phyloP scores from a whole-genome alignment of 2,888 invertebrate genomes.

The Theretra japonica region DNA sequence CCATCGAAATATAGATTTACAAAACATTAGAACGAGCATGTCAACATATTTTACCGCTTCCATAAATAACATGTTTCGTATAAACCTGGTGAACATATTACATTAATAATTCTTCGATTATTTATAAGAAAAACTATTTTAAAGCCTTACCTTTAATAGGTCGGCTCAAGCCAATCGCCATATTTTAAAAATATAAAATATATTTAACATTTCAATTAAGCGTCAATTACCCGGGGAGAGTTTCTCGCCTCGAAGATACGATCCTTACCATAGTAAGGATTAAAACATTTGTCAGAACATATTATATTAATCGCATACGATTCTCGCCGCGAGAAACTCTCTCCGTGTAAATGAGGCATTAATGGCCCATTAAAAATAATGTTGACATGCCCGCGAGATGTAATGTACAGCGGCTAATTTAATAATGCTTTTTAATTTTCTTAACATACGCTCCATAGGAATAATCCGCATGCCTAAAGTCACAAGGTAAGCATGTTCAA shows the following conservation, averaged over 20 bases:
- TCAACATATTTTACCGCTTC: neutral
- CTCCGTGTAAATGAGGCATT: too few species aligned
- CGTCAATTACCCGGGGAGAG: too few species aligned
- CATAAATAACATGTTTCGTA: neutral
- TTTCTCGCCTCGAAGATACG: too few species aligned
- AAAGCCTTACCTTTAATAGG: neutral
- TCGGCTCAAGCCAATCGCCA: neutral
- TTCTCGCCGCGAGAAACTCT: too few species aligned
- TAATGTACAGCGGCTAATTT: conserved; percentile 20
- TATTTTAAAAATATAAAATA: neutral
- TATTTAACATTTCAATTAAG: neutral
- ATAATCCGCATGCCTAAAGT: conserved; percentile 38
- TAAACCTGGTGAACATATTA: neutral
- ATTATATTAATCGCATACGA: too few species aligned
- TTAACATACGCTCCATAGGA: conserved; percentile 35
- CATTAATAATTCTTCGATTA: too few species aligned
- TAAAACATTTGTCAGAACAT: too few species aligned
- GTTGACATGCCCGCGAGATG: conserved; percentile 26
- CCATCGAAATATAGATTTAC: neutral
- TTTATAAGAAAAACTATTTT: too few species aligned
- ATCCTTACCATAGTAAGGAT: too few species aligned
- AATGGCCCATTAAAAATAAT: neutral
- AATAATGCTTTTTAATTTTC: conserved; percentile 34
- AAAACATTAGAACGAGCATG: neutral
- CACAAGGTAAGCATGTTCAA: conserved; percentile 36